These are phyloP conservation scores for Scolanthus callimorphus DNA, from an alignment of 92 coral and sea anemone species.

Conservation along the genomic window DNA sequence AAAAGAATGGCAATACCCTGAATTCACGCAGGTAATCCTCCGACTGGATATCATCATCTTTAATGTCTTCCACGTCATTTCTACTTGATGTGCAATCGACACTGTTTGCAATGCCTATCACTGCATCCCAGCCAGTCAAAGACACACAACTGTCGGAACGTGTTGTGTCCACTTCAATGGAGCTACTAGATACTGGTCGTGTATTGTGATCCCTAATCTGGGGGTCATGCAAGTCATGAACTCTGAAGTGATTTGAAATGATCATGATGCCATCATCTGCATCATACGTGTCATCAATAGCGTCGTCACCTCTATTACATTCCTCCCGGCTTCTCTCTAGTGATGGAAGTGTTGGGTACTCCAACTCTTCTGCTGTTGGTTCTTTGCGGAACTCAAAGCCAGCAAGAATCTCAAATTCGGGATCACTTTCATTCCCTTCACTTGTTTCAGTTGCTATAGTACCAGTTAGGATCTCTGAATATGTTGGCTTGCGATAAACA, in stretches of 20 bases:
- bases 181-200: no score
- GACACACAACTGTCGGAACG: not conserved
- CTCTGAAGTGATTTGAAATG: constrained; percentile 60
- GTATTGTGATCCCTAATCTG: no score
- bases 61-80: no score
- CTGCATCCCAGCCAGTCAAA: not conserved
- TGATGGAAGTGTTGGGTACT: constrained; percentile 12
- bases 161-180: no score
- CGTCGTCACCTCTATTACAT: no score
- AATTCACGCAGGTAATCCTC: no score
- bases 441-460: constrained; percentile 2
- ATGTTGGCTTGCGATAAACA: constrained; percentile 50
- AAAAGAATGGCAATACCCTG: not conserved
- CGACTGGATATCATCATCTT: no score
- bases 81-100: no score
- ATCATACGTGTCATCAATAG: constrained; percentile 4
- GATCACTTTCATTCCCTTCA: constrained; percentile 75
- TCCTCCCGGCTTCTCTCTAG: no score
- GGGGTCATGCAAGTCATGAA: no score
- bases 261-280: constrained; percentile 76
- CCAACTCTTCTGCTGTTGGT: no score
- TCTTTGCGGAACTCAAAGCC: constrained; percentile 60
- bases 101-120: no score
- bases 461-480: constrained; percentile 19
- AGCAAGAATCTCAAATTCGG: constrained; percentile 81